A percentile compares a stretch with the other conserved stretches of the same genome.
These are phyloP conservation scores for Syndactyla subalaris DNA, from an alignment of 2,797 vertebrate species.

Conservation along the genomic window DNA sequence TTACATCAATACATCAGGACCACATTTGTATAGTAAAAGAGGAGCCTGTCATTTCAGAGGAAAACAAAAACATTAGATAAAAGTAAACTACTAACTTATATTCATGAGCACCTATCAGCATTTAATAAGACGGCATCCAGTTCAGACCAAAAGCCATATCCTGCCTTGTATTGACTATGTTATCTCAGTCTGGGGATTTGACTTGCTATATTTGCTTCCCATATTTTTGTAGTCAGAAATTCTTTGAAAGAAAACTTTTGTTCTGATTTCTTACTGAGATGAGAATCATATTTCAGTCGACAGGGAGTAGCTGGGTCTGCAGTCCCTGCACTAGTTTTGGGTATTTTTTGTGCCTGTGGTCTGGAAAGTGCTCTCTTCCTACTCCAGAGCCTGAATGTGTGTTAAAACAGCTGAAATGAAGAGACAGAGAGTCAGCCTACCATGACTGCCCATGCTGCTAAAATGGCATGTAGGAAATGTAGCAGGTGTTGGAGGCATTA, in stretches of 20 bases:
- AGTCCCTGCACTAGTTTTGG: background rate
- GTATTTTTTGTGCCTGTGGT: background rate
- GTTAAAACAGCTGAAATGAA: background rate
- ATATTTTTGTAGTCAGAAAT: background rate
- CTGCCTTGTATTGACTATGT: background rate
- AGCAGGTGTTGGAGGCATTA: background rate
- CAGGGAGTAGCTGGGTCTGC: background rate
- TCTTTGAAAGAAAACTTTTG: conserved; percentile 17
- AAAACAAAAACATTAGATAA: background rate
- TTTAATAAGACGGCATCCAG: conserved; percentile 5
- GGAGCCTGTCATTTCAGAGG: background rate
- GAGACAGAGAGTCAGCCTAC: background rate
- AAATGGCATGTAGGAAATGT: rapidly evolving
- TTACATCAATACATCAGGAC: background rate
- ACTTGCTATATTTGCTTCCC: background rate
- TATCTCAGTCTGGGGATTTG: conserved; percentile 26
- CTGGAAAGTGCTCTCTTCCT: background rate
- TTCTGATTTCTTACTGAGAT: conserved; percentile 9
- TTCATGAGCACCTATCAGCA: background rate
- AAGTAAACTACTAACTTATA: conserved; percentile 16
- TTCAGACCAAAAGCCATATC: conserved; percentile 20
- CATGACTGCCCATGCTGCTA: background rate
- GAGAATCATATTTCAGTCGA: background rate
- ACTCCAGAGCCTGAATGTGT: background rate
- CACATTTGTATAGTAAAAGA: background rate